Evolutionary conservation across 2,797 vertebrate species (phyloP).

Genomic region (Aulostomus chinensis): DNA sequence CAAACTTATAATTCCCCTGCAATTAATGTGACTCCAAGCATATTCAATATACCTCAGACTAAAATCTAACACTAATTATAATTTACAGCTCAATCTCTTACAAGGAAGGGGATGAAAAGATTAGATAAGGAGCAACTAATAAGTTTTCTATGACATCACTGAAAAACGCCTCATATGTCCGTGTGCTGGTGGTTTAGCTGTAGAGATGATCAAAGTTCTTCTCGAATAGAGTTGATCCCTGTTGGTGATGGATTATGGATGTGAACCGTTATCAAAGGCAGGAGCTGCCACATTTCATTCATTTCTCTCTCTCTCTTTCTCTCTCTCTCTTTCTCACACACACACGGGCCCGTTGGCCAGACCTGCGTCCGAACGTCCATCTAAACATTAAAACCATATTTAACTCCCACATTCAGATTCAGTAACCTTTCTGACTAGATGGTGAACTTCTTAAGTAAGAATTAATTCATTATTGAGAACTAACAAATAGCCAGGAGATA

Average conservation of each 20-base stretch:
- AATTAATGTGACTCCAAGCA: too few species aligned
- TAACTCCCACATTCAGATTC: constrained; percentile 1
- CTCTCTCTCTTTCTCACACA: background rate
- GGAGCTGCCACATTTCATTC: constrained; percentile 53
- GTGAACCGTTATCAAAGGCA: constrained; percentile 12
- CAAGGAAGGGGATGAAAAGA: too few species aligned
- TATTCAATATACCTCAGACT: too few species aligned
- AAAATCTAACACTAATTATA: too few species aligned
- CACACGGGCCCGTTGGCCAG: constrained; percentile 29
- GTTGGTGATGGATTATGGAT: background rate
- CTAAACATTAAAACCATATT: background rate
- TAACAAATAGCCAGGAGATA: constrained; percentile 22
- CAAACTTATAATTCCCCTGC: constrained; percentile 3
- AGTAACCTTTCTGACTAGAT: accelerated
- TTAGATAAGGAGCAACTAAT: too few species aligned
- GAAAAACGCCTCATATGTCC: background rate
- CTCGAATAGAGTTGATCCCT: background rate
- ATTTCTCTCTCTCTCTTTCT: constrained; percentile 36
- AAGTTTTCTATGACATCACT: background rate
- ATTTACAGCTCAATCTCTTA: too few species aligned
- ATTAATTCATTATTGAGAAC: constrained; percentile 24
- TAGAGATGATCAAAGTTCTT: background rate
- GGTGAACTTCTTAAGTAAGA: background rate
- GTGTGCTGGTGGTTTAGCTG: background rate
- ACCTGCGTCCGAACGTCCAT: constrained; percentile 4